Evolutionary conservation across 2,113 vertebrate genomes (phyloP), one percentile per base, ranked within the genome.

Genomic region (Apeltes quadracus): DNA sequence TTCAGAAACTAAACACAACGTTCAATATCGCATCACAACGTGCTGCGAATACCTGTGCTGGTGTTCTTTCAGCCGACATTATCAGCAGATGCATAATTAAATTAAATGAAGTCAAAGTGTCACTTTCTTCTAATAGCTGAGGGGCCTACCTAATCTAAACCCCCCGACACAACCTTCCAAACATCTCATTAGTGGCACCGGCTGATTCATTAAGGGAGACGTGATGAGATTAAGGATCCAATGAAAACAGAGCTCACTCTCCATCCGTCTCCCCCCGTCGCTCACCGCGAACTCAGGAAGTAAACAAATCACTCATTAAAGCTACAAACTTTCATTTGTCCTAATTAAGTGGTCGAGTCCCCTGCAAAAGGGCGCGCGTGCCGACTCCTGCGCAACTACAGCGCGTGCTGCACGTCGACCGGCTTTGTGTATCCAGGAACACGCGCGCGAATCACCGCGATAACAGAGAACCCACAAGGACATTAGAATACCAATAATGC

Each of bases 141-240:
- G 41, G 53, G 20, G 32, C 56, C 12, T 29, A 14, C n/a, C 36
- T 11, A 36, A 71, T 71, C 29, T 32, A 51, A 74, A 76, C 39
- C n/a, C 8, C 32, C 29, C 36, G 16, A 53, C 61, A 57, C 32
- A 38, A 66, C 67, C 65, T 48, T 78, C 46, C 32, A 43, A 81
- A 59, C 51, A 79, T 62, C 61, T 83, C 67, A 83, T 89, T 87
- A 81, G 69, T 72, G 84, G 73, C 51, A 79, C 18, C 56, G 63
- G 57, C 72, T 7, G 58, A 64, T 57, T 79, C 76, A 84, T 85
- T 78, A 81, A 56, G 38, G 78, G 66, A 79, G 75, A 75, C 38
- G 82, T 53, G 76, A 81, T 5, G 48, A 73, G 41, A 82, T 85
- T 54, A 73, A 36, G 36, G 38, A 58, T 22, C 29, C 61, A 54